phyloP scores from a whole-genome alignment of 2,113 vertebrate genomes.

The Pangasianodon hypophthalmus region DNA sequence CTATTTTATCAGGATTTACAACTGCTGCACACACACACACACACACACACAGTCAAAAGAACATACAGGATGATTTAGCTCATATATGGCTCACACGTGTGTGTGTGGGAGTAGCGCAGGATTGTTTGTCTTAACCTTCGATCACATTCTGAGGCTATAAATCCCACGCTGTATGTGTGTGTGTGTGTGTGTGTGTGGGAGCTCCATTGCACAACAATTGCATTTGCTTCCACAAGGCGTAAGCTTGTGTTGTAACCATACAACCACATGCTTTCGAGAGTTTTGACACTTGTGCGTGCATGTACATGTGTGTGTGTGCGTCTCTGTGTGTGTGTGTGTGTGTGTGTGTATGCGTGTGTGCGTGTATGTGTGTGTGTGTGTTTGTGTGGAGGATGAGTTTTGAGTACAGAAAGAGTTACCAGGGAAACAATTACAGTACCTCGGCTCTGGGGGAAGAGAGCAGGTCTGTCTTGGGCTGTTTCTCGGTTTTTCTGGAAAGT shows the following conservation, averaged over 20 bases:
- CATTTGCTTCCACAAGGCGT: constrained; percentile 25
- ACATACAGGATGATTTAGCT: neutral
- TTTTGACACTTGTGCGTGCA: constrained; percentile 23
- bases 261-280: constrained; percentile 38
- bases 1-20: neutral
- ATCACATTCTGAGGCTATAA: constrained; percentile 14
- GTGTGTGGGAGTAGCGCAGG: neutral
- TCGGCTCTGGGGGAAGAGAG: constrained; percentile 78
- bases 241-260: constrained; percentile 43
- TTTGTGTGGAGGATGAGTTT: constrained; percentile 39
- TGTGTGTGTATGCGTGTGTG: constrained; percentile 1
- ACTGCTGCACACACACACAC: neutral
- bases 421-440: constrained; percentile 65
- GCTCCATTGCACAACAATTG: constrained; percentile 8
- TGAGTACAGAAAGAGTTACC: constrained; percentile 57
- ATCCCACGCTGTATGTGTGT: neutral
- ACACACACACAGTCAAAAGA: neutral
- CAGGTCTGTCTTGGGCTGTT: constrained; percentile 70
- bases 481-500: constrained; percentile 68
- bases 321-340: constrained; percentile 22
- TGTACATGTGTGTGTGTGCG: neutral
- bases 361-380: constrained; percentile 41
- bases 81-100: neutral
- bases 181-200: constrained; percentile 22
- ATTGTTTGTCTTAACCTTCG: constrained; percentile 24